Conservation (phyloP, 1,140 invertebrate species). For the Dufourea novaeangliae region DNA sequence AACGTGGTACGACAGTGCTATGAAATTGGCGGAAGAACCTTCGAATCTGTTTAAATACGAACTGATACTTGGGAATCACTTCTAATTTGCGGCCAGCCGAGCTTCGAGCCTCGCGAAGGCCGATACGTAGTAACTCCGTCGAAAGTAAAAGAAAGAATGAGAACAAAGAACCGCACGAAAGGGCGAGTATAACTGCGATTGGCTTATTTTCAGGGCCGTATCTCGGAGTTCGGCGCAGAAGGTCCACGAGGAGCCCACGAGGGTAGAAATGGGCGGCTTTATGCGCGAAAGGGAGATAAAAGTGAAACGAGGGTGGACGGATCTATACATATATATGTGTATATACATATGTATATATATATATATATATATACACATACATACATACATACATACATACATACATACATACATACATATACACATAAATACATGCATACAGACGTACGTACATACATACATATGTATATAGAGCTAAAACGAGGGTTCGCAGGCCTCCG, state of each 20-base stretch:
- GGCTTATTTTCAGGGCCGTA: slow-evolving; percentile 62
- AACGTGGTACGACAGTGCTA: too few relatives aligned
- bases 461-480: slow-evolving; percentile 52
- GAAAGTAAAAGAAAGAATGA: slow-evolving; percentile 33
- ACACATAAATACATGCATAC: slow-evolving; percentile 3
- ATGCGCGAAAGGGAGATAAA: slow-evolving; percentile 54
- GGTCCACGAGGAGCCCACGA: slow-evolving; percentile 74
- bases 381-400: slow-evolving; percentile 4
- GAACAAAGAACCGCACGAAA: slow-evolving; percentile 47
- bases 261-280: slow-evolving; percentile 62
- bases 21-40: not conserved
- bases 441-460: slow-evolving; percentile 17
- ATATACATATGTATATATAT: slow-evolving; percentile 15
- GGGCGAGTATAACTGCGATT: slow-evolving; percentile 61
- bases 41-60: not conserved
- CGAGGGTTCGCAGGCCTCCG: slow-evolving; percentile 60
- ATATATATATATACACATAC: slow-evolving; percentile 21
- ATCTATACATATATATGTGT: slow-evolving; percentile 18
- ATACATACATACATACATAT: slow-evolving; percentile 18
- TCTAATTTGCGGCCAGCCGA: not conserved
- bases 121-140: slow-evolving; percentile 27
- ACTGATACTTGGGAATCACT: not conserved
- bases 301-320: slow-evolving; percentile 37
- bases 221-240: slow-evolving; percentile 60
- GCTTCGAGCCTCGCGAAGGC: not conserved